phyloP scores from a whole-genome alignment of 2,113 vertebrate species.

The Romanogobio albipinnatus region DNA sequence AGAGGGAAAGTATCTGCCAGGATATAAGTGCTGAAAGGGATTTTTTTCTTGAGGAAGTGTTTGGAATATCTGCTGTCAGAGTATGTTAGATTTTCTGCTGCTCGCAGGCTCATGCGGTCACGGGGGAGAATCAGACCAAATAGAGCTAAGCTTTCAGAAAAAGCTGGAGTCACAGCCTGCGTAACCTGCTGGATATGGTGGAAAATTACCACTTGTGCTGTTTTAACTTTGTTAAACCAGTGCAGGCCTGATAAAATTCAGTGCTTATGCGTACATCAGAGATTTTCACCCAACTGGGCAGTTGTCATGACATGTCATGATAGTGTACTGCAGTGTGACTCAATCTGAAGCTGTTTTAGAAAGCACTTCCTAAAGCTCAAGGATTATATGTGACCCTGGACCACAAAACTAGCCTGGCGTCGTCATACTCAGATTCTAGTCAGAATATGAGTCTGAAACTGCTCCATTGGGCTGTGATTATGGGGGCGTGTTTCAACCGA shows the following conservation, averaged over 20 bases:
- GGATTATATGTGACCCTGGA: background rate
- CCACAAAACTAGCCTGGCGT: too few relatives aligned
- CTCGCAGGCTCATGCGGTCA: conserved; percentile 67
- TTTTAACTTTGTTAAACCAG: background rate
- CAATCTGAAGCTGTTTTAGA: conserved; percentile 11
- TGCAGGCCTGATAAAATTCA: background rate
- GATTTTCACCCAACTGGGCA: background rate
- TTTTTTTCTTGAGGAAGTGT: conserved; percentile 62
- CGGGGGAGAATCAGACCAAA: conserved; percentile 64
- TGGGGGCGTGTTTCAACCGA: too few relatives aligned
- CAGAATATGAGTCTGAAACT: too few relatives aligned
- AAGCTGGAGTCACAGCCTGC: conserved; percentile 54
- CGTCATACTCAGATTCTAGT: too few relatives aligned
- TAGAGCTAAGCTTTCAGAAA: conserved; percentile 64
- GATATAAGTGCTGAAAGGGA: conserved; percentile 38
- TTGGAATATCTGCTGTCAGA: conserved; percentile 67
- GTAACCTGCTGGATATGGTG: conserved; percentile 28
- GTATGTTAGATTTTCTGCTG: conserved; percentile 71
- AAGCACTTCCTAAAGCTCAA: background rate
- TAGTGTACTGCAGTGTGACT: background rate
- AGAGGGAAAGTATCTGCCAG: conserved; percentile 7
- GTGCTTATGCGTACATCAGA: background rate
- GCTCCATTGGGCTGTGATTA: too few relatives aligned
- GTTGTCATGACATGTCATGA: background rate
- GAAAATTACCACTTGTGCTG: conserved; percentile 7